A percentile compares a stretch with the other conserved stretches of the same genome.
Conservation (phyloP, 1,140 invertebrate species). For the Drosophila nigrodunni region DNA sequence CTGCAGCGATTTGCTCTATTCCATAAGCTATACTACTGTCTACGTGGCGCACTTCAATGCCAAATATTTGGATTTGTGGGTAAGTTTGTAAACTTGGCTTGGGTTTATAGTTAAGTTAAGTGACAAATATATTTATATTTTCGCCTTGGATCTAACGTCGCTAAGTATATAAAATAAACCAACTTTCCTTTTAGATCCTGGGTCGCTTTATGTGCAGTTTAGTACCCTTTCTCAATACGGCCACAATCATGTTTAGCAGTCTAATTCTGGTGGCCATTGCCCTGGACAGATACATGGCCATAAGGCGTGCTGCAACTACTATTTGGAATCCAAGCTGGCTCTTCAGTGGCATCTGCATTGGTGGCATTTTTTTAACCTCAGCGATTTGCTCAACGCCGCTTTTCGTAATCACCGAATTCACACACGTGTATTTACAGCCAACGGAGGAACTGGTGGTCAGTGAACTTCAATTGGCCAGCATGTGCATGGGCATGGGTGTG, state of each 20-base stretch:
- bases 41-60: constrained; percentile 68
- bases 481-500: constrained; percentile 59
- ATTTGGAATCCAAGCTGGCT: constrained; percentile 84
- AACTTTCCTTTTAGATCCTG: constrained; percentile 70
- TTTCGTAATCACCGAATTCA: constrained; percentile 57
- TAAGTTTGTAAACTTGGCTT: constrained; percentile 33
- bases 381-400: constrained; percentile 69
- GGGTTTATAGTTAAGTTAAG: too few relatives aligned
- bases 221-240: constrained; percentile 85
- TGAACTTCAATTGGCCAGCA: constrained; percentile 50
- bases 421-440: constrained; percentile 43
- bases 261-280: constrained; percentile 86
- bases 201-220: constrained; percentile 85
- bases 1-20: constrained; percentile 84
- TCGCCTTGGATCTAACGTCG: too few relatives aligned
- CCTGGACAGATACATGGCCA: constrained; percentile 85
- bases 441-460: constrained; percentile 40
- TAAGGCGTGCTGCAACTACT: constrained; percentile 78
- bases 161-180: too few relatives aligned
- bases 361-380: constrained; percentile 79
- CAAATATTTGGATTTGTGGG: constrained; percentile 73
- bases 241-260: constrained; percentile 85
- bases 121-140: too few relatives aligned
- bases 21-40: constrained; percentile 57
- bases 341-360: constrained; percentile 63